phyloP scores from a whole-genome alignment of 2,113 vertebrate species.

The Callipepla squamata region DNA sequence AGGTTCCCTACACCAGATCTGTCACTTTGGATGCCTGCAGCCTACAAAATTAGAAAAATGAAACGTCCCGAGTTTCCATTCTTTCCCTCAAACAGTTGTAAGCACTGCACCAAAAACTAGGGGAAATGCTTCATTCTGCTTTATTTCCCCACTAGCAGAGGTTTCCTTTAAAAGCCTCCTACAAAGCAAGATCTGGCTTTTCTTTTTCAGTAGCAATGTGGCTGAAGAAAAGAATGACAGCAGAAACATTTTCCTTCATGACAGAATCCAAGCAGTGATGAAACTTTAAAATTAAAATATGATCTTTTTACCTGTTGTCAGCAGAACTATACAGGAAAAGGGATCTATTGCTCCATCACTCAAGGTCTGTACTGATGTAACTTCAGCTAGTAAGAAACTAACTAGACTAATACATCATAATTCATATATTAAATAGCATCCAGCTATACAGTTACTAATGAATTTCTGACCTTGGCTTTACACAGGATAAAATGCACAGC shows the following conservation, averaged over 20 bases:
- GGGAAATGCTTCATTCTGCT: not conserved
- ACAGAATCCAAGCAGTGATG: not conserved
- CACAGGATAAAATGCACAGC: not conserved
- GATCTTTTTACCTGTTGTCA: not conserved
- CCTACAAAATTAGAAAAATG: accelerated
- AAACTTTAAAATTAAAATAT: not conserved
- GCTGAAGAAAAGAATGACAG: not conserved
- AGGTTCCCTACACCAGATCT: no score
- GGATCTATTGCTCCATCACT: not conserved
- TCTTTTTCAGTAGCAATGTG: not conserved
- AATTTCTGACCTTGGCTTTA: not conserved
- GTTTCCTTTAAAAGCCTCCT: not conserved
- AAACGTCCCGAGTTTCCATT: not conserved
- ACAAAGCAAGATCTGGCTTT: not conserved
- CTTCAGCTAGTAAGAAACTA: not conserved
- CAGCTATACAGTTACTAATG: not conserved
- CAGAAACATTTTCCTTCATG: not conserved
- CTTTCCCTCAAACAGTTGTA: not conserved
- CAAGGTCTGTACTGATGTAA: not conserved
- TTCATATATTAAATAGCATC: not conserved
- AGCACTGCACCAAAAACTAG: not conserved
- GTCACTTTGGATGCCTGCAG: not conserved
- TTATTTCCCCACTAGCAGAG: not conserved
- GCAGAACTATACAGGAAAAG: not conserved
- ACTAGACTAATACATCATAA: not conserved